These are phyloP conservation scores for Eueremaeus valkanovi DNA, from an alignment of 2,888 invertebrate species.

Conservation along the genomic window DNA sequence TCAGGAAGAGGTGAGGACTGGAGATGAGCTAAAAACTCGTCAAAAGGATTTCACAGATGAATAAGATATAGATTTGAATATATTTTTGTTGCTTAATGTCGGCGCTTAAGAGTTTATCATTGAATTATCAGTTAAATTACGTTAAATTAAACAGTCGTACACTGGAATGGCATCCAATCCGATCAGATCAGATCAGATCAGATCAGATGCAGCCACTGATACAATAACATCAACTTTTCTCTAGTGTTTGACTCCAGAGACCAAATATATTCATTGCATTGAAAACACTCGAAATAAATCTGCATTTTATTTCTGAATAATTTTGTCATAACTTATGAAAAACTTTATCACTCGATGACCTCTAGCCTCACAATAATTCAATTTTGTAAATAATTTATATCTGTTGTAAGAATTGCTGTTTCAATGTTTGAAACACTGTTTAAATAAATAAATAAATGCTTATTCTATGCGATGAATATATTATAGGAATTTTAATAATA, in stretches of 20 bases:
- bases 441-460: too few species aligned
- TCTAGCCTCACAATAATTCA: not conserved
- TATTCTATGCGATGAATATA: too few species aligned
- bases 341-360: not conserved
- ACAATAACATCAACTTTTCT: too few species aligned
- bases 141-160: not conserved
- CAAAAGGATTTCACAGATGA: constrained; percentile 12
- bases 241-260: too few species aligned
- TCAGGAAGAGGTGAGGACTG: constrained; percentile 14
- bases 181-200: too few species aligned
- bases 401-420: too few species aligned
- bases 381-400: not conserved
- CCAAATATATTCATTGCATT: not conserved
- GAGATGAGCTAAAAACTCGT: constrained; percentile 7
- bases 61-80: constrained; percentile 1
- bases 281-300: not conserved
- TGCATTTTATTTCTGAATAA: not conserved
- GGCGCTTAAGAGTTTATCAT: not conserved
- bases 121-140: not conserved
- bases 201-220: too few species aligned
- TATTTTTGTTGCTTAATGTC: not conserved
- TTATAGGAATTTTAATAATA: too few species aligned
- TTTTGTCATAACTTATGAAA: not conserved
- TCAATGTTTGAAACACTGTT: too few species aligned
- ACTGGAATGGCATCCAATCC: not conserved